A percentile compares a stretch with the other conserved stretches of the same genome.
These are phyloP conservation scores for Perizoma flavofasciatum DNA, from an alignment of 2,888 invertebrate genomes.

Conservation along the genomic window DNA sequence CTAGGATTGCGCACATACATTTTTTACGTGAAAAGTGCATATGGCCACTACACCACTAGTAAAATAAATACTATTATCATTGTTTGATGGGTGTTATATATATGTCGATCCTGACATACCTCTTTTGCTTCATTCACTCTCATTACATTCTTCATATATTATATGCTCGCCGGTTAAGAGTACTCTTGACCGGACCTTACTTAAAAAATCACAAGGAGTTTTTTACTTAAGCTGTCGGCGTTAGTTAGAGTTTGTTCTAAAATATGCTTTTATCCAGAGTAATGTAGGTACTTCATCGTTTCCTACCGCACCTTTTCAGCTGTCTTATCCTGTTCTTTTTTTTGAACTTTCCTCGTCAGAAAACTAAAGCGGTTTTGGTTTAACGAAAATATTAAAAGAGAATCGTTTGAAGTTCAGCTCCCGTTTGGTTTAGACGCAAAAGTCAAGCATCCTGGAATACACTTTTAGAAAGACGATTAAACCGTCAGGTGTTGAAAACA, in stretches of 20 bases:
- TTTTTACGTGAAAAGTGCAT: too few species aligned
- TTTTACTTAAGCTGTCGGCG: conserved; percentile 28
- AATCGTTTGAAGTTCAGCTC: conserved; percentile 17
- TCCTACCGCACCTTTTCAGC: neutral
- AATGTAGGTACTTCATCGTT: conserved; percentile 9
- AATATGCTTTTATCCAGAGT: conserved; percentile 32
- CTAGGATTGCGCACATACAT: too few species aligned
- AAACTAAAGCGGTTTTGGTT: neutral
- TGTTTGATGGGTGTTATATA: too few species aligned
- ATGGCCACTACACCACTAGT: too few species aligned
- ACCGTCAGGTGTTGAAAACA: conserved; percentile 30
- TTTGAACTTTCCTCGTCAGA: neutral
- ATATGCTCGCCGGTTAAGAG: too few species aligned
- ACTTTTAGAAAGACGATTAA: conserved; percentile 36
- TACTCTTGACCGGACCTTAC: too few species aligned
- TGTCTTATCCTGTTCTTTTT: neutral
- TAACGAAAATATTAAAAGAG: conserved; percentile 20
- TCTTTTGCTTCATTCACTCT: too few species aligned
- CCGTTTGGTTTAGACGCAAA: conserved; percentile 19
- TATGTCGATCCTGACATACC: too few species aligned
- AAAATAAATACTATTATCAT: too few species aligned
- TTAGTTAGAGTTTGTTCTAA: conserved; percentile 25
- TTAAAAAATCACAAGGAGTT: conserved; percentile 28
- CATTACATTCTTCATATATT: too few species aligned
- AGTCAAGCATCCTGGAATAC: conserved; percentile 18